phyloP scores from a whole-genome alignment of 1,140 invertebrate genomes.

The Aleiodes sp. region DNA sequence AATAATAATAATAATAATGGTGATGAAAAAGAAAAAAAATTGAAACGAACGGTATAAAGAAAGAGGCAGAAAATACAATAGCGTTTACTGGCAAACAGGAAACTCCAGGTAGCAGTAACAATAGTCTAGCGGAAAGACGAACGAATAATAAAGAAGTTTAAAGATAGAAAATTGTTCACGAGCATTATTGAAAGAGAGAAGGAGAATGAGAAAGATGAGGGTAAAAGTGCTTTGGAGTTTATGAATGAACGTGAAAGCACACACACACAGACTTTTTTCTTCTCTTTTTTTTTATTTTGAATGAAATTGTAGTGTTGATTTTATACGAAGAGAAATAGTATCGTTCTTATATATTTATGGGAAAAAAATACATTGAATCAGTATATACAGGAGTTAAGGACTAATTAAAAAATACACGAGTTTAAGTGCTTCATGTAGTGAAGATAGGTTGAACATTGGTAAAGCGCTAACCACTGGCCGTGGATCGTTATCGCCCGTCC shows the following conservation, averaged over 20 bases:
- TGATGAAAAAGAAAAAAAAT: not conserved
- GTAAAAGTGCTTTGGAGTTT: conserved; percentile 11
- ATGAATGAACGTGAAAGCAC: conserved; percentile 19
- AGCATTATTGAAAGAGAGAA: conserved; percentile 23
- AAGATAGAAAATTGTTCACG: conserved; percentile 20
- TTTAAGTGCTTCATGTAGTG: conserved; percentile 44
- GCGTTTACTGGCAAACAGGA: conserved; percentile 38
- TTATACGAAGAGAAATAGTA: not conserved
- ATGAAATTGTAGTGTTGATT: conserved; percentile 12
- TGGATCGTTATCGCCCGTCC: conserved; percentile 21
- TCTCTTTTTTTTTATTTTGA: not conserved
- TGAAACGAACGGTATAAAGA: conserved; percentile 9
- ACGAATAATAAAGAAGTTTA: conserved; percentile 33
- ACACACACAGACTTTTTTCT: not conserved
- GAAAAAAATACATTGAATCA: conserved; percentile 5
- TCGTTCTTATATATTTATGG: not conserved
- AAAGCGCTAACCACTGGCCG: not conserved
- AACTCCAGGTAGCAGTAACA: conserved; percentile 37
- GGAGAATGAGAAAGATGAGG: conserved; percentile 6
- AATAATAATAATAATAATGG: not conserved
- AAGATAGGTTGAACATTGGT: conserved; percentile 17
- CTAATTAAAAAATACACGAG: conserved; percentile 29
- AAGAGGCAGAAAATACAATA: conserved; percentile 36
- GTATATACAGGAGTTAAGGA: conserved; percentile 31
- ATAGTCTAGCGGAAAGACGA: conserved; percentile 38